These are phyloP conservation scores for Myanophis thanlyinensis DNA, from an alignment of 2,113 vertebrate genomes.

Conservation along the genomic window DNA sequence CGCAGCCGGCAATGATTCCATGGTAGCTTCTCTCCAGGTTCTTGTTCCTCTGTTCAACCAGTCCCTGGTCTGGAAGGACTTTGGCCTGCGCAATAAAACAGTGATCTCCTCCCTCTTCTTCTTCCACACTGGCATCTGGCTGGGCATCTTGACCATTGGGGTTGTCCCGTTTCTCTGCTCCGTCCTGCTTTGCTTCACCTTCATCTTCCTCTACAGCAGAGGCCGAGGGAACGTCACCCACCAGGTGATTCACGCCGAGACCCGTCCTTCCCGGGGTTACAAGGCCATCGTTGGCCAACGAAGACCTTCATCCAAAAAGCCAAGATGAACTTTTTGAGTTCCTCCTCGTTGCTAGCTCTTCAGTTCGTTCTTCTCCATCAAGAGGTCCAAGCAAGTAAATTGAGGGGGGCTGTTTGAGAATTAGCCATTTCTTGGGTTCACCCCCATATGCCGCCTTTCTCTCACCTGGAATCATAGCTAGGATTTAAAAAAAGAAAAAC, in stretches of 20 bases:
- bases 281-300: conserved; percentile 31
- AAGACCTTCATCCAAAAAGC: conserved; percentile 76
- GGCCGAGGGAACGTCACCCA: conserved; percentile 86
- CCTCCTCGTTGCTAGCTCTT: not conserved
- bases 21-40: conserved; percentile 77
- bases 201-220: conserved; percentile 89
- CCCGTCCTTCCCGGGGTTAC: conserved; percentile 68
- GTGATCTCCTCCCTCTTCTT: conserved; percentile 34
- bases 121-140: conserved; percentile 78
- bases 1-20: conserved; percentile 81
- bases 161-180: conserved; percentile 88
- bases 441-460: not conserved
- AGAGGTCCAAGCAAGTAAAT: not conserved
- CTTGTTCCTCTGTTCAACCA: conserved; percentile 33
- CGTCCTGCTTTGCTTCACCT: conserved; percentile 83
- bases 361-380: not conserved
- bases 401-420: not conserved
- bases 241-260: conserved; percentile 80
- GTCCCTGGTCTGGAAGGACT: conserved; percentile 22
- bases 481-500: not conserved
- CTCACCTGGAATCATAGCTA: not conserved
- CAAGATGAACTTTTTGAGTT: conserved; percentile 58
- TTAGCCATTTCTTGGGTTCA: not conserved
- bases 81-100: conserved; percentile 21
- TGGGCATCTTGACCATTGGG: conserved; percentile 85